Percentiles rank a stretch among this genome's conserved stretches.
Evolutionary conservation across 2,888 invertebrate genomes (phyloP).

Genomic region (Drosophila emarginata): DNA sequence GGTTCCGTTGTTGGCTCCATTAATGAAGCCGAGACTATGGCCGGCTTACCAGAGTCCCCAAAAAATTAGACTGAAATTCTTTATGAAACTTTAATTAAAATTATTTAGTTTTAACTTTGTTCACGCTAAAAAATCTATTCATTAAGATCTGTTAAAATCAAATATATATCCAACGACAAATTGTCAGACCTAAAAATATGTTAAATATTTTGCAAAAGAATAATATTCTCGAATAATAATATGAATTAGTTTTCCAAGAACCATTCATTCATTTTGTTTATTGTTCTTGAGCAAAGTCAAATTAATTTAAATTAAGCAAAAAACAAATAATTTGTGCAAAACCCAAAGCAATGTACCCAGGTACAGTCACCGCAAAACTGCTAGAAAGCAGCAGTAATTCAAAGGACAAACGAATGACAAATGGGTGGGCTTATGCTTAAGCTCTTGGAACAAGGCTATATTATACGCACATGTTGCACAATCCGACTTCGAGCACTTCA

Average conservation of each 20-base stretch:
- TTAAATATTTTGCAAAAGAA: too few species aligned
- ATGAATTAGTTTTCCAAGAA: neutral
- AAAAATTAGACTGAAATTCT: neutral
- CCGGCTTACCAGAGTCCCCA: neutral
- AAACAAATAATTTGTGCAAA: neutral
- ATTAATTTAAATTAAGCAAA: neutral
- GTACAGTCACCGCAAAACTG: slow-evolving; percentile 4
- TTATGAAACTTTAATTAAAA: neutral
- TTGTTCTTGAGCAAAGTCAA: neutral
- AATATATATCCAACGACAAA: neutral
- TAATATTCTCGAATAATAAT: too few species aligned
- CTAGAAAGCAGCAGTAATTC: neutral
- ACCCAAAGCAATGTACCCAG: neutral
- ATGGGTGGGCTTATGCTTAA: neutral
- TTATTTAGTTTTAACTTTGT: neutral
- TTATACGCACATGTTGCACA: slow-evolving; percentile 9
- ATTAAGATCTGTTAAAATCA: neutral
- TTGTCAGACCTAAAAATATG: neutral
- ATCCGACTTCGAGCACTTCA: slow-evolving; percentile 3
- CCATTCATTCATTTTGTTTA: neutral
- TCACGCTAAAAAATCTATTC: too few species aligned
- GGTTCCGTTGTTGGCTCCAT: neutral
- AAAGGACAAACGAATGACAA: slow-evolving; percentile 2
- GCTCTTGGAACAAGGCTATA: slow-evolving; percentile 7
- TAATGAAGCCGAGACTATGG: neutral